phyloP scores from a whole-genome alignment of 2,888 invertebrate genomes.

The Sabellastarte sp. region DNA sequence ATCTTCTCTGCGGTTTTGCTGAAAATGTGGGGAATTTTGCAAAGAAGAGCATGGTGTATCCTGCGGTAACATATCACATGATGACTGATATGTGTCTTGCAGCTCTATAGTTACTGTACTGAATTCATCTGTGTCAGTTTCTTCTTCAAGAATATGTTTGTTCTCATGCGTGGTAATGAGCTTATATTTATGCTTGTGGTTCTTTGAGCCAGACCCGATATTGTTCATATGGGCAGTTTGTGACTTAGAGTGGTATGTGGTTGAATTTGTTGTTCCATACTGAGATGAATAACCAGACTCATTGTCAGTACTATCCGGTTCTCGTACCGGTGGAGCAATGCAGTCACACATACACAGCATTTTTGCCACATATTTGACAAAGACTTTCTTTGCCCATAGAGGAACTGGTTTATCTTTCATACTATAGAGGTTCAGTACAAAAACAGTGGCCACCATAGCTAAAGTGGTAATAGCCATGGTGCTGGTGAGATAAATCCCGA shows the following conservation, averaged over 20 bases:
- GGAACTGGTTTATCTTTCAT: slow-evolving; percentile 33
- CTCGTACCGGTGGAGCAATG: neutral
- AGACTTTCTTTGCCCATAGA: slow-evolving; percentile 29
- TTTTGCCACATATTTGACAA: slow-evolving; percentile 28
- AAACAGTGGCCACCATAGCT: slow-evolving; percentile 35
- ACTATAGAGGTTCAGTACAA: slow-evolving; percentile 32
- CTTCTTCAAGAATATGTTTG: slow-evolving; percentile 1
- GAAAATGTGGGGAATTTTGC: neutral
- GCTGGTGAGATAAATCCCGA: slow-evolving; percentile 33
- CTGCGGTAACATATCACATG: neutral
- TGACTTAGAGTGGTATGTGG: neutral
- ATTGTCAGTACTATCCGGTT: neutral
- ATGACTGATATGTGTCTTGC: neutral
- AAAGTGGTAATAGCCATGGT: slow-evolving; percentile 37
- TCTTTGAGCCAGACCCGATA: neutral
- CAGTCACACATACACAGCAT: slow-evolving; percentile 33
- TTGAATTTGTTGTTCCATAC: neutral
- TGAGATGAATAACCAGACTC: neutral
- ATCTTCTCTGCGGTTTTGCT: too few relatives aligned
- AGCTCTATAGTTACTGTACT: neutral
- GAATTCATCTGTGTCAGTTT: neutral
- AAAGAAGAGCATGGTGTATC: neutral
- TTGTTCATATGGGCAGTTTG: too few relatives aligned
- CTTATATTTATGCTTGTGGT: slow-evolving; percentile 5
- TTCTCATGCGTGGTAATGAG: neutral